These are phyloP conservation scores for Drosophila nr. perissopoda DNA, from an alignment of 2,888 invertebrate genomes.

Conservation along the genomic window DNA sequence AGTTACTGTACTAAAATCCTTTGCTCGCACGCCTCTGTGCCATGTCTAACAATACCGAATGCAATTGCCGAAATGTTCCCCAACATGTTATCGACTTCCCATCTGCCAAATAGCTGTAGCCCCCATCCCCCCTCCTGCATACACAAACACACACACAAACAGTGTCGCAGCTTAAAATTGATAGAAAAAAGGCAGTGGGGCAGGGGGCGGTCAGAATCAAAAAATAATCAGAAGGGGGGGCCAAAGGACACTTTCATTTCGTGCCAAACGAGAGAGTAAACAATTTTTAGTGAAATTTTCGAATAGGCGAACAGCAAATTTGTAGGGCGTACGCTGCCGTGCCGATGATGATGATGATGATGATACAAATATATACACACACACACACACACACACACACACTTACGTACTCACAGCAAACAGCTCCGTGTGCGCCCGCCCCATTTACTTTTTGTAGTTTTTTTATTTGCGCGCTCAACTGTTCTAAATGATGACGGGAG, in stretches of 20 bases:
- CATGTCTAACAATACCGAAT: slow-evolving; percentile 8
- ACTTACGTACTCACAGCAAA: slow-evolving; percentile 6
- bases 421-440: slow-evolving; percentile 59
- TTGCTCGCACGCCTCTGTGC: slow-evolving; percentile 35
- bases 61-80: slow-evolving; percentile 47
- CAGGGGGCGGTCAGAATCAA: slow-evolving; percentile 22
- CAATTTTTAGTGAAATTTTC: slow-evolving; percentile 86
- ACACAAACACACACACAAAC: background rate
- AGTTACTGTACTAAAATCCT: slow-evolving; percentile 16
- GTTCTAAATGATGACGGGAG: slow-evolving; percentile 79
- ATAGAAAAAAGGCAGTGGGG: slow-evolving; percentile 12
- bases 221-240: slow-evolving; percentile 30
- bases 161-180: background rate
- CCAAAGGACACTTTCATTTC: slow-evolving; percentile 83
- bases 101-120: slow-evolving; percentile 24
- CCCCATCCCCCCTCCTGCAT: background rate
- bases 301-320: slow-evolving; percentile 85
- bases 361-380: slow-evolving; percentile 45
- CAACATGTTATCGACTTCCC: slow-evolving; percentile 20
- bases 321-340: slow-evolving; percentile 73
- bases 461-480: slow-evolving; percentile 58
- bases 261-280: slow-evolving; percentile 84
- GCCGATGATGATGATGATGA: slow-evolving; percentile 52
- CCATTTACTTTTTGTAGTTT: slow-evolving; percentile 64
- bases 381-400: slow-evolving; percentile 3